Evolutionary conservation across 2,113 vertebrate genomes (phyloP).

Genomic region (Clinocottus analis): DNA sequence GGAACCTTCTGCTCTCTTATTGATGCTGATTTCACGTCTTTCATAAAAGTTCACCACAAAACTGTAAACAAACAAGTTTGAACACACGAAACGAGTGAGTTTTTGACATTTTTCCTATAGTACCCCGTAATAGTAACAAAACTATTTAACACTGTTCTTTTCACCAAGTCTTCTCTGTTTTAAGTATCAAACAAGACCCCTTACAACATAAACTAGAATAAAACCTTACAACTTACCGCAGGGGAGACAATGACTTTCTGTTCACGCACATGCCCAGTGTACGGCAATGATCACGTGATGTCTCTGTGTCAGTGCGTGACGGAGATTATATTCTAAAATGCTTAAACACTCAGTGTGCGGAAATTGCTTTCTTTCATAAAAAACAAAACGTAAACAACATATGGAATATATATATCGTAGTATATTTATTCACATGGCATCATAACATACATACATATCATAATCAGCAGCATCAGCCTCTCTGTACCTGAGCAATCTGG

Average conservation of each 20-base stretch:
- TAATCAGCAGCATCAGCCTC: neutral
- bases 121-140: too few relatives aligned
- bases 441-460: neutral
- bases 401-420: neutral
- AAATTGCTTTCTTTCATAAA: neutral
- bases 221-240: neutral
- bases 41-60: too few relatives aligned
- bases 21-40: neutral
- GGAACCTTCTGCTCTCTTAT: neutral
- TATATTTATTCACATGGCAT: neutral
- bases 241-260: neutral
- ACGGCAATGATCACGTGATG: neutral
- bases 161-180: neutral
- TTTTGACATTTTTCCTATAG: too few relatives aligned
- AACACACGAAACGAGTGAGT: too few relatives aligned
- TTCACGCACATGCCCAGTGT: neutral
- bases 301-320: too few relatives aligned
- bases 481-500: neutral
- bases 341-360: neutral
- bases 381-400: neutral
- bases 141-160: too few relatives aligned
- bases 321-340: too few relatives aligned
- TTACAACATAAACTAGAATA: neutral
- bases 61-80: too few relatives aligned
- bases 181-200: too few relatives aligned